Base-by-base conservation (phyloP, 2,888 invertebrate species). In the Metallyticus violacea region DNA sequence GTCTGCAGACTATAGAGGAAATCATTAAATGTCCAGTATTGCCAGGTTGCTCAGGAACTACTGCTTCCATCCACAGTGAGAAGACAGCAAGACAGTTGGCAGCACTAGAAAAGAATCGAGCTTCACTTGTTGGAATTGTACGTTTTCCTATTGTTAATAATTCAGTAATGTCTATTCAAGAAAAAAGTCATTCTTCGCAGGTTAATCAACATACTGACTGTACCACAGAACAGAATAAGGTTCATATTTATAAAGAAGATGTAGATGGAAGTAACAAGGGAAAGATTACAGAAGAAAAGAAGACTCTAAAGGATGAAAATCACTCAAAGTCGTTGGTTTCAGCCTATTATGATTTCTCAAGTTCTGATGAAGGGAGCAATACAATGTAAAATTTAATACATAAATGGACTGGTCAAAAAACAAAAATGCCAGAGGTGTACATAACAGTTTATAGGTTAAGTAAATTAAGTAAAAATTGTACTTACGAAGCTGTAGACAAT, bases 1-100 rank as follows among this genome's bases (percentile, higher is more conserved):
- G 76, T 5, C 27, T 25, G 2, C 85, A 92, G 15, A 92, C 92
- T 29, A 92, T 94, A 87, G 91, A 91, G 29, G 93, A 93, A 85
- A 93, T 95, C 77, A 90, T 95, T 0, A 93, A 93, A 89, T 92
- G 92, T 86, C 93, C 94, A 1, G 94, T 94, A 0, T 90, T 95
- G 62, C 94, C 94, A 0, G 93, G 94, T 28, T 93, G 82, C 77
- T 80, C 85, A 27, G 81, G 84, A 79, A 77, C 79, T 29, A 26
- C 79, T 15, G 27, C 88, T 6, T 85, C 77, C 5, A 86, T 85
- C 62, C 81, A 86, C 76, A 81, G 86, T 26, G 81, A 81, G 29
- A 62, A 81, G 25, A 81, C 86, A 28, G 26, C 85, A 29, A 87
- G 86, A 77, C 87, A 85, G n/a, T 26, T 87, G 40, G 62, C 83